Percentiles rank a stretch among this genome's conserved stretches.
These are phyloP conservation scores for Pangasius macronema DNA, from an alignment of 2,797 vertebrate genomes.

Conservation along the genomic window DNA sequence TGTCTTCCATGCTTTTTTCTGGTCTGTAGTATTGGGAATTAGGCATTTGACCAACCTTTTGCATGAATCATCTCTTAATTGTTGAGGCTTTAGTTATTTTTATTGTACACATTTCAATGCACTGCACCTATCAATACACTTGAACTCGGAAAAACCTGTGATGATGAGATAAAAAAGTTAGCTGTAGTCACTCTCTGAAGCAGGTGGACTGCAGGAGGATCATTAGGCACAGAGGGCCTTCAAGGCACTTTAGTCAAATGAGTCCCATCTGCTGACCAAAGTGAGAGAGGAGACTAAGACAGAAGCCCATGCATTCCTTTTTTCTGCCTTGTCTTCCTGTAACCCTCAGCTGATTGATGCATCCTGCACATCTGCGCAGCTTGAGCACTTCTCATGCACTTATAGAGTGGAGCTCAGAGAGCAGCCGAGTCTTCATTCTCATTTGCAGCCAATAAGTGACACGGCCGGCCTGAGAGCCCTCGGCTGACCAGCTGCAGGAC, in stretches of 20 bases:
- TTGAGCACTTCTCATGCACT: conserved; percentile 47
- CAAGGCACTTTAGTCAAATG: conserved; percentile 68
- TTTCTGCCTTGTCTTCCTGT: conserved; percentile 54
- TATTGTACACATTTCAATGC: background rate
- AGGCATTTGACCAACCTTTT: background rate
- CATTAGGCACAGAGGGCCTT: conserved; percentile 60
- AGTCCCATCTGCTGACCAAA: conserved; percentile 72
- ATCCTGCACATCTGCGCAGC: conserved; percentile 47
- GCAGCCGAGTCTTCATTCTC: conserved; percentile 23
- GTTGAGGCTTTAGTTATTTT: background rate
- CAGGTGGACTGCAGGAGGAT: conserved; percentile 69
- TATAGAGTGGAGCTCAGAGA: conserved; percentile 43
- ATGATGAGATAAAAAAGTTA: background rate
- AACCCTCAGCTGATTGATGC: conserved; percentile 56
- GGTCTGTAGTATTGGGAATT: background rate
- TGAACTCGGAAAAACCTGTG: background rate
- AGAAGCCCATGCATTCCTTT: conserved; percentile 36
- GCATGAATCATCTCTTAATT: background rate
- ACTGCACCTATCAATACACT: background rate
- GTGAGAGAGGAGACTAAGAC: conserved; percentile 41
- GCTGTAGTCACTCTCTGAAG: conserved; percentile 41
- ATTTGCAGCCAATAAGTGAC: conserved; percentile 49
- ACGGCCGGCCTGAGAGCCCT: conserved; percentile 7
- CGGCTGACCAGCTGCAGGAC: conserved; percentile 33
- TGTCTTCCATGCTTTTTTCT: too few species aligned